Base-by-base conservation (phyloP, 2,113 vertebrate species). In the Protobothrops flavoviridis region DNA sequence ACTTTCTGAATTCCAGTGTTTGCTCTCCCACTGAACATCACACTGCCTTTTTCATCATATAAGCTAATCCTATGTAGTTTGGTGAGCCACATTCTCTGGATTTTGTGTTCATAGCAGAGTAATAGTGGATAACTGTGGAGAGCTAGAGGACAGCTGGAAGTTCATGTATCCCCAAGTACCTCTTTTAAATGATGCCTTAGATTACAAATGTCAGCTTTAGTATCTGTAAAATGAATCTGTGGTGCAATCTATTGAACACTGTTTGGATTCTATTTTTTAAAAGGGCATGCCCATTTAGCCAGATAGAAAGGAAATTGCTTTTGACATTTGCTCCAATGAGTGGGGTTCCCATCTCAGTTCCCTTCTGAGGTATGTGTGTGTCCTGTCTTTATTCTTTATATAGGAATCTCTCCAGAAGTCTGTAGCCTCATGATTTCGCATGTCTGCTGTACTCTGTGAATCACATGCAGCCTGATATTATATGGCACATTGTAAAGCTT, bases 401-500 rank as follows among this genome's bases (percentile, higher is more conserved):
- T 81, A 81, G 74, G 17, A 81, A 43, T 21, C 33, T 21, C 2
- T 81, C 74, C 74, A 81, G 74, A 33, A 39, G 33, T 81, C 74
- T 43, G 17, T 43, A 81, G 74, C 33, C 7, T 81, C 17, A 33
- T 81, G 33, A 21, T 39, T 81, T 81, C 17, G 0, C 33, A 20
- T 21, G 74, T 81, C 17, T 43, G 74, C 15, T 81, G 17, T 81
- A 43, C 33, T 81, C 74, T 43, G 74, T 81, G 17, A 17, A 43
- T 81, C 74, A 39, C 3, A 9, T 56, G n/a, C 20, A 12, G 10
- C 6, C 33, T 43, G 33, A 57, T 57, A 93, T 33, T 94, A 88
- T 64, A 89, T n/a, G 69, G 56, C n/a, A 3, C 50, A 92, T 87
- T 94, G 29, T 93, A 86, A 95, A 93, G 43, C 61, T 92, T 87